A percentile compares a stretch with the other conserved stretches of the same genome.
These are phyloP conservation scores for Melanophora roralis DNA, from an alignment of 2,888 invertebrate species.

Conservation along the genomic window DNA sequence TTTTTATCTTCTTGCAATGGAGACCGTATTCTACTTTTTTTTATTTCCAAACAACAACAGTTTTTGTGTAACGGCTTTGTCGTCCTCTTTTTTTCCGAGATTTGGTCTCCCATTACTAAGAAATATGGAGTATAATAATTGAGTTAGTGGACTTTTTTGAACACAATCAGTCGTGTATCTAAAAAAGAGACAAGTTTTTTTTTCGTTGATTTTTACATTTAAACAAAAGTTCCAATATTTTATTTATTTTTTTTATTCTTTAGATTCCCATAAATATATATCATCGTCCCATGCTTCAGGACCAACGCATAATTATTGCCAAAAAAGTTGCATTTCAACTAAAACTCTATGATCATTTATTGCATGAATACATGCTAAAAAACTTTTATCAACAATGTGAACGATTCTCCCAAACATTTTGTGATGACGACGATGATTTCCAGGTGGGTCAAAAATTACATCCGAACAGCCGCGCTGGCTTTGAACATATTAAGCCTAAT, in stretches of 20 bases:
- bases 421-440: slow-evolving; percentile 64
- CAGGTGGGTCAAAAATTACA: slow-evolving; percentile 67
- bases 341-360: slow-evolving; percentile 68
- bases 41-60: too few relatives aligned
- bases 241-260: slow-evolving; percentile 1
- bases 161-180: too few relatives aligned
- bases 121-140: too few relatives aligned
- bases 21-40: too few relatives aligned
- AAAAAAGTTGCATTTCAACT: slow-evolving; percentile 66
- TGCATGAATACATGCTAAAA: slow-evolving; percentile 68
- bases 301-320: slow-evolving; percentile 58
- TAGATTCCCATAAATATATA: slow-evolving; percentile 45
- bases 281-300: slow-evolving; percentile 64
- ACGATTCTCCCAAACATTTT: slow-evolving; percentile 65
- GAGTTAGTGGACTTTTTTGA: too few relatives aligned
- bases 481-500: slow-evolving; percentile 62
- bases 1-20: too few relatives aligned
- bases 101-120: too few relatives aligned
- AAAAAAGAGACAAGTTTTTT: too few relatives aligned
- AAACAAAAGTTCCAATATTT: too few relatives aligned
- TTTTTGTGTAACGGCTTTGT: too few relatives aligned
- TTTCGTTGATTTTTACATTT: too few relatives aligned
- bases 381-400: slow-evolving; percentile 68
- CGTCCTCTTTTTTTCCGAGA: too few relatives aligned
- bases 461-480: slow-evolving; percentile 62